These are phyloP conservation scores for Drosophila leontia DNA, from an alignment of 1,140 invertebrate species.

Conservation along the genomic window DNA sequence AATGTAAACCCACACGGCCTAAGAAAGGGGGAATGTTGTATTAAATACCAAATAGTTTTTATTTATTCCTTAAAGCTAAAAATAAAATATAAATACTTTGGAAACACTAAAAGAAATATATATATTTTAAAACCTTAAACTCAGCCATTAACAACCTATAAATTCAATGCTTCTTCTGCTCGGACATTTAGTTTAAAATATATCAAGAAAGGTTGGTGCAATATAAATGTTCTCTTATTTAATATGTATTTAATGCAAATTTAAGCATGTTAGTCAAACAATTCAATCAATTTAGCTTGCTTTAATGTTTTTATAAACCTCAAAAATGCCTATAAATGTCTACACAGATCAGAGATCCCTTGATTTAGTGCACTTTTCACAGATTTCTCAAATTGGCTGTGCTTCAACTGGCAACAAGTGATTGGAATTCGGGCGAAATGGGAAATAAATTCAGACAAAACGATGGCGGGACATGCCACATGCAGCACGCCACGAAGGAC, in stretches of 20 bases:
- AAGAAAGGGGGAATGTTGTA: background rate
- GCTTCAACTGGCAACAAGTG: slow-evolving; percentile 60
- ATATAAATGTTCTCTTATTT: background rate
- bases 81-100: background rate
- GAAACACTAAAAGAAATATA: too few species aligned
- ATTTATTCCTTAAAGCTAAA: background rate
- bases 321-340: background rate
- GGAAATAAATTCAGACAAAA: slow-evolving; percentile 54
- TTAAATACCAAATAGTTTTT: background rate
- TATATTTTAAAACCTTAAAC: background rate
- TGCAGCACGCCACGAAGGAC: slow-evolving; percentile 47
- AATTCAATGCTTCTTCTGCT: too few species aligned
- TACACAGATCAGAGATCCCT: background rate
- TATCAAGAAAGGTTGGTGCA: background rate
- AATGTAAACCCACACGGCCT: slow-evolving; percentile 96
- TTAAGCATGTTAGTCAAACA: background rate
- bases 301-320: background rate
- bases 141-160: background rate
- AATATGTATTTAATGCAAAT: background rate
- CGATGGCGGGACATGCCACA: slow-evolving; percentile 47
- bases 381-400: slow-evolving; percentile 8
- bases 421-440: slow-evolving; percentile 37
- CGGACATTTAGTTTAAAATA: background rate
- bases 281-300: background rate
- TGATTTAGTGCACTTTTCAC: slow-evolving; percentile 12